Percentiles rank a stretch among this genome's conserved stretches.
Evolutionary conservation across 2,888 invertebrate species (phyloP).

Genomic region (Lingula anatina): DNA sequence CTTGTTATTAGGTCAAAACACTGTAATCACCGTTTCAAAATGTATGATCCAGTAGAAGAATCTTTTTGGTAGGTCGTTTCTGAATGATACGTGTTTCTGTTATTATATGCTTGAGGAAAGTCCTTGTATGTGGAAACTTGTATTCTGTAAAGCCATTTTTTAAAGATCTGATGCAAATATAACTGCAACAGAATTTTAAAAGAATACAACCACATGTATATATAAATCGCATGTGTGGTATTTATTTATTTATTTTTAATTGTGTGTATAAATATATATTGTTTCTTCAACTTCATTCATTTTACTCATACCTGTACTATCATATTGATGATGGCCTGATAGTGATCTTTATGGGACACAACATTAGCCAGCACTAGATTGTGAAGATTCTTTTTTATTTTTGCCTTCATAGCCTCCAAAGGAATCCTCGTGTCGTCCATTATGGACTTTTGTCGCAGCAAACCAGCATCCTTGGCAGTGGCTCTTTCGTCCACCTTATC

Average conservation of each 20-base stretch:
- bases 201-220: no score
- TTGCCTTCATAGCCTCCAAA: slow-evolving; percentile 56
- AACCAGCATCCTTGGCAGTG: slow-evolving; percentile 18
- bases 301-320: slow-evolving; percentile 60
- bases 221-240: no score
- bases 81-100: no score
- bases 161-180: no score
- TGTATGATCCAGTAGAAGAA: no score
- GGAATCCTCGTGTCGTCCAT: slow-evolving; percentile 47
- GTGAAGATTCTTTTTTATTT: slow-evolving; percentile 50
- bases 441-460: slow-evolving; percentile 41
- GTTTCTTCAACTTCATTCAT: neutral
- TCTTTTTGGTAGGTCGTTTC: no score
- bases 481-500: slow-evolving; percentile 39
- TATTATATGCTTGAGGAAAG: no score
- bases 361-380: slow-evolving; percentile 64
- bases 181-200: no score
- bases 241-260: neutral
- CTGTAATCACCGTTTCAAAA: no score
- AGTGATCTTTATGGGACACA: slow-evolving; percentile 64
- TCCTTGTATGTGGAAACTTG: no score
- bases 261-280: neutral
- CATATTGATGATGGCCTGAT: slow-evolving; percentile 68
- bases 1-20: no score
- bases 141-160: no score